These are phyloP conservation scores for Cyanoliseus patagonus DNA, from an alignment of 2,113 vertebrate species.

Conservation along the genomic window DNA sequence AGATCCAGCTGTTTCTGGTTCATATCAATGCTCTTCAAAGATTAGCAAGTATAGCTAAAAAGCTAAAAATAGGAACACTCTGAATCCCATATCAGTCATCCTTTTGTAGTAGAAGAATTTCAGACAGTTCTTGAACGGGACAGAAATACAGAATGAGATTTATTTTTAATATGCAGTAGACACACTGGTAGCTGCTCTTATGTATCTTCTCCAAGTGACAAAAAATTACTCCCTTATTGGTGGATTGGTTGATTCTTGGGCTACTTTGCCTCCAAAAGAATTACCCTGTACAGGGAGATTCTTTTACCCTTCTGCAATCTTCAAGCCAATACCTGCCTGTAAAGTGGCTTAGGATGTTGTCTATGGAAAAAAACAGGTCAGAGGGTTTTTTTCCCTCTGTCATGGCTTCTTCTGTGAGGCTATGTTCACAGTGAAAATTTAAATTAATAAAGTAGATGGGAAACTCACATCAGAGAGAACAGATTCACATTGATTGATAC, in stretches of 20 bases:
- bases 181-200: neutral
- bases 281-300: neutral
- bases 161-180: conserved; percentile 6
- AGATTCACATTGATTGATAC: neutral
- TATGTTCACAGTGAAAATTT: neutral
- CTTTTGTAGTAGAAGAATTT: conserved; percentile 3
- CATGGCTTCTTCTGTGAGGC: neutral
- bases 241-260: neutral
- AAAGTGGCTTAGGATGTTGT: neutral
- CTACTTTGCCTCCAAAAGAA: neutral
- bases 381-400: neutral
- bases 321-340: neutral
- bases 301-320: neutral
- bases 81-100: neutral
- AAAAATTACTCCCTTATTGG: neutral
- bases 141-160: neutral
- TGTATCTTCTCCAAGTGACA: neutral
- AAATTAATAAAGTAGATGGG: neutral
- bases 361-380: neutral
- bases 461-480: neutral
- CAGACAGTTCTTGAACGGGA: neutral
- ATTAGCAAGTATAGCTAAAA: conserved; percentile 8
- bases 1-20: conserved; percentile 39
- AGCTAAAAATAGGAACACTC: conserved; percentile 20
- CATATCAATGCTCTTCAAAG: neutral